phyloP scores from a whole-genome alignment of 1,140 invertebrate genomes.

The Bombus sylvicola region DNA sequence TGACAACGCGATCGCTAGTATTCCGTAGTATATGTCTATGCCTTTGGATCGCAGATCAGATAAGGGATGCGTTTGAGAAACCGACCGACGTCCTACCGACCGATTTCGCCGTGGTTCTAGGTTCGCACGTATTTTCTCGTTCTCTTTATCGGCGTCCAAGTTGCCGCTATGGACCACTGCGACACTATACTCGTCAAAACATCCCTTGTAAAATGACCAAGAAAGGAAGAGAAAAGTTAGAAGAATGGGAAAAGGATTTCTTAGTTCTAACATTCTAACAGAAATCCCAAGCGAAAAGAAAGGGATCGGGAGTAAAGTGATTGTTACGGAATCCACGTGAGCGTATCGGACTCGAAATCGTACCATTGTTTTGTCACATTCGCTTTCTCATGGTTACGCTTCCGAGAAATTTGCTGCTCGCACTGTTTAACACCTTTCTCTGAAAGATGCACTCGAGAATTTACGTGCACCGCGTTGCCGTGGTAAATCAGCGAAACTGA shows the following conservation, averaged over 20 bases:
- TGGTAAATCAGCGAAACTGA: background rate
- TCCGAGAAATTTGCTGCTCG: background rate
- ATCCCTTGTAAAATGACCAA: background rate
- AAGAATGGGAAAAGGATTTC: conserved; percentile 1
- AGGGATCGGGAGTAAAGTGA: background rate
- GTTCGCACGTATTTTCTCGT: conserved; percentile 76
- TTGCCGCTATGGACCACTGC: background rate
- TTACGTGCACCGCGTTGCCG: background rate
- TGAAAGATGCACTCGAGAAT: background rate
- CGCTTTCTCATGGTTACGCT: conserved; percentile 9
- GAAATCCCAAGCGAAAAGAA: background rate
- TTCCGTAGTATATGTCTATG: conserved; percentile 59
- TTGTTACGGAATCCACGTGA: background rate
- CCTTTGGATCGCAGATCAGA: conserved; percentile 72
- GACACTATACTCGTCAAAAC: background rate
- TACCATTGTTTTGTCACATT: conserved; percentile 14
- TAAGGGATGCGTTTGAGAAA: conserved; percentile 79
- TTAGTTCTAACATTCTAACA: background rate
- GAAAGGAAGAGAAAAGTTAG: background rate
- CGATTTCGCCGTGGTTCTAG: conserved; percentile 19
- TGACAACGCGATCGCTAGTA: conserved; percentile 78
- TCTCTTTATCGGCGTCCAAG: background rate
- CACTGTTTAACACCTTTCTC: conserved; percentile 9
- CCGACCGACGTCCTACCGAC: conserved; percentile 73
- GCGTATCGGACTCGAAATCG: background rate